Conservation (phyloP, 2,797 vertebrate species). For the Pseudopleuronectes americanus region DNA sequence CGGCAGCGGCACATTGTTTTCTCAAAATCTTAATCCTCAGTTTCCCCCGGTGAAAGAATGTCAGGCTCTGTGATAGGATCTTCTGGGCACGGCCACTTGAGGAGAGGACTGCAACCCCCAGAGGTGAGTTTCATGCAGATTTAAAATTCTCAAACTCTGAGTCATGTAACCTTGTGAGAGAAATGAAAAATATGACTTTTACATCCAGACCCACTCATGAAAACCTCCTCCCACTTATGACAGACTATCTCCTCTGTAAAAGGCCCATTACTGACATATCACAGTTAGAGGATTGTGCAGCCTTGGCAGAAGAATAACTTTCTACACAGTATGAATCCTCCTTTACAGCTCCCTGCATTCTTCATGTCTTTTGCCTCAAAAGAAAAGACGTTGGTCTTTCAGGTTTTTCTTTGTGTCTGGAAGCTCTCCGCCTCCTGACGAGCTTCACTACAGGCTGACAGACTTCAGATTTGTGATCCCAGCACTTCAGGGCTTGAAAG, state of each 20-base stretch:
- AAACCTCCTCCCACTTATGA: constrained; percentile 3
- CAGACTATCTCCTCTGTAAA: constrained; percentile 7
- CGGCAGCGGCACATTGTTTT: too few species aligned
- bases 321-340: constrained; percentile 4
- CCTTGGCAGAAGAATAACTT: constrained; percentile 3
- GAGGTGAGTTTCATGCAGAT: neutral
- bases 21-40: too few species aligned
- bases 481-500: constrained; percentile 1
- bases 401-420: neutral
- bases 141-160: neutral
- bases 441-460: constrained; percentile 1
- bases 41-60: too few species aligned
- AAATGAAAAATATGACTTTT: neutral
- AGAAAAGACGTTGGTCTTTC: neutral
- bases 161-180: neutral
- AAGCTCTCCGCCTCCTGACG: constrained; percentile 9
- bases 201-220: neutral
- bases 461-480: constrained; percentile 11
- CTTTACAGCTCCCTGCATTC: neutral
- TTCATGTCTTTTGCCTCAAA: constrained; percentile 3
- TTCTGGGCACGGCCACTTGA: too few species aligned
- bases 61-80: too few species aligned
- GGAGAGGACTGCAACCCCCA: too few species aligned
- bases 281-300: neutral
- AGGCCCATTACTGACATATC: constrained; percentile 1